Base-by-base conservation (phyloP, 2,113 vertebrate species). In the Malurus elegans region DNA sequence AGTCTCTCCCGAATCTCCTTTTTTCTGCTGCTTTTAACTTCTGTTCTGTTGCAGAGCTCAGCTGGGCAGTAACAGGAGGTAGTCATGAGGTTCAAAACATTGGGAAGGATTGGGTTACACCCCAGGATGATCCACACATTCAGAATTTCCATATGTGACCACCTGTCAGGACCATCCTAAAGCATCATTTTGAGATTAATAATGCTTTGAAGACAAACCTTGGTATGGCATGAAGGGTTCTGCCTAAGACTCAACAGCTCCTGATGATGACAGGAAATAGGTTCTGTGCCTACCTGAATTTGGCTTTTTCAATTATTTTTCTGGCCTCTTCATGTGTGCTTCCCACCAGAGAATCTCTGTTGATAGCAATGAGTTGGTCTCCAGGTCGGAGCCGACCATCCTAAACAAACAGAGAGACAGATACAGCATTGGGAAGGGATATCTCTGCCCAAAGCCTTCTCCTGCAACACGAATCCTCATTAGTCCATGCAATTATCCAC, bases 261-360 rank as follows among this genome's bases (percentile, higher is more conserved):
- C 3, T 44, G 24, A 32, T 19, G 47, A 40, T 44, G 31, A 51
- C 8, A 32, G 60, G 84, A 73, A 69, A 78, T 29, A 14, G 8
- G 14, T 42, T 26, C 10, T n/a, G 21, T 17, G 29, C 89, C 62
- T 80, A 99, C 99, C 98, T 98, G 92, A 98, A 91, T 93, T 98
- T 98, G 88, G 98, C 98, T 97, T 98, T 98, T 96, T 97, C 98
- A 84, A 99, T 93, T 79, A 98, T 97, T 94, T 97, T 98, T 95
- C 98, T 98, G 93, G 98, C 99, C 96, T 99, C 99, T 85, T 99
- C 99, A 3, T 98, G 94, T 3, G 99, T 99, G 80, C 98, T 97
- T 31, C 99, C 99, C 85, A 99, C 98, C 88, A 99, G 88, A 8
- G 99, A 99, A 94, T 99, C 98, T 96, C 98, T 99, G 81, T 99